A percentile compares a stretch with the other conserved stretches of the same genome.
Evolutionary conservation across 2,888 invertebrate genomes (phyloP).

Genomic region (Agrenia bidenticulata): DNA sequence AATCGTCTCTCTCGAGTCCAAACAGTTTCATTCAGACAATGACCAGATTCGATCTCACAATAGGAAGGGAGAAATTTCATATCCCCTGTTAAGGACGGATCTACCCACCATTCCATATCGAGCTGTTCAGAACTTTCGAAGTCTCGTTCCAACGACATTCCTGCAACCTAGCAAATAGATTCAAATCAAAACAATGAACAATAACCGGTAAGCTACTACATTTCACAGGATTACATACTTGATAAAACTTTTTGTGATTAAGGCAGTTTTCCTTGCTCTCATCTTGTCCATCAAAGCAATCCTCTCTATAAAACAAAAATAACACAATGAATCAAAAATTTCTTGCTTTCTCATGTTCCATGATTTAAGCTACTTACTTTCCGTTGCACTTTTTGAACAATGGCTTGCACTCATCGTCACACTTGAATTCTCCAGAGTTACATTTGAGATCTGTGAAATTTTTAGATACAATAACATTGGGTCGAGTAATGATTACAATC

Average conservation of each 20-base stretch:
- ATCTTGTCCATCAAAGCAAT: conserved; percentile 75
- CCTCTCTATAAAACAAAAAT: conserved; percentile 54
- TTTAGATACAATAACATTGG: neutral
- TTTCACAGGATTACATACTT: too few relatives aligned
- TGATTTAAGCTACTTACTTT: conserved; percentile 53
- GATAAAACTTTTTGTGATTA: neutral
- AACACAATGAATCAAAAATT: too few relatives aligned
- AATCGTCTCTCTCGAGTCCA: conserved; percentile 66
- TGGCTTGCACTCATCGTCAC: conserved; percentile 66
- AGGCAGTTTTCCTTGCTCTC: conserved; percentile 65
- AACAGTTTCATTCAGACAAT: conserved; percentile 61
- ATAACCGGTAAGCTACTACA: too few relatives aligned
- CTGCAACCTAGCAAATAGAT: conserved; percentile 43
- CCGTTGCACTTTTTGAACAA: conserved; percentile 67
- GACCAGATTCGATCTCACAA: conserved; percentile 36
- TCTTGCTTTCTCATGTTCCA: too few relatives aligned
- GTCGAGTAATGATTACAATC: too few relatives aligned
- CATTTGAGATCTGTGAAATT: conserved; percentile 56
- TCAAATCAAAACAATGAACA: neutral
- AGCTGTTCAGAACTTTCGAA: conserved; percentile 20
- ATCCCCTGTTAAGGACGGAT: conserved; percentile 55
- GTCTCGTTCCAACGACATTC: conserved; percentile 24
- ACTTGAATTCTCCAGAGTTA: conserved; percentile 61
- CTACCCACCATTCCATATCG: conserved; percentile 45
- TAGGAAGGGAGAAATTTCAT: conserved; percentile 69